A percentile compares a stretch with the other conserved stretches of the same genome.
phyloP scores from a whole-genome alignment of 2,797 vertebrate species.

The Pangasius mekongensis region DNA sequence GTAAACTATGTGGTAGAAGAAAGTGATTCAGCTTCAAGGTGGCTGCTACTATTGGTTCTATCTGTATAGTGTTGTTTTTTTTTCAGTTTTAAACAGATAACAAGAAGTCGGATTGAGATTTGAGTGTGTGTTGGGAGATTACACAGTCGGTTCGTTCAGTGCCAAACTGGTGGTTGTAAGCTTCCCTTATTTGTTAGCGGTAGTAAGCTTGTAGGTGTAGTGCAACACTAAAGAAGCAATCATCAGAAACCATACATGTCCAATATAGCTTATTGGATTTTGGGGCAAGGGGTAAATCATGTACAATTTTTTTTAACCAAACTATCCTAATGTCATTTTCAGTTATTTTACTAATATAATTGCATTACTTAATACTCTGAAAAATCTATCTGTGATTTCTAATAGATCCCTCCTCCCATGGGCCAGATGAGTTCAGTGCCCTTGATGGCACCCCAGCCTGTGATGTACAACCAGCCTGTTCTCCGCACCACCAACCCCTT shows the following conservation, averaged over 20 bases:
- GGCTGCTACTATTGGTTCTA: neutral
- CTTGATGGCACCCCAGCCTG: conserved; percentile 85
- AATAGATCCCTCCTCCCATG: conserved; percentile 85
- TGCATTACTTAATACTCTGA: neutral
- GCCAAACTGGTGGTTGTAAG: neutral
- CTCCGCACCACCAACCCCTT: conserved; percentile 88
- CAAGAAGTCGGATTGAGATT: neutral
- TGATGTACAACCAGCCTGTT: conserved; percentile 86
- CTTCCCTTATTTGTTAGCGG: too few relatives aligned
- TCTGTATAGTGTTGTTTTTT: neutral
- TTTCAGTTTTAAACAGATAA: neutral
- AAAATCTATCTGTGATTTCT: neutral
- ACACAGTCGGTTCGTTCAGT: neutral
- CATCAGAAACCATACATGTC: neutral
- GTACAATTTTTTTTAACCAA: neutral
- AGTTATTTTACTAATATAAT: neutral
- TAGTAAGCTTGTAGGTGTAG: neutral
- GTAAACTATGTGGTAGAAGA: neutral
- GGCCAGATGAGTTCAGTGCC: conserved; percentile 81
- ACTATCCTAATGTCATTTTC: neutral
- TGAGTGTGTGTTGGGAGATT: neutral
- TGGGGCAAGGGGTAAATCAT: neutral
- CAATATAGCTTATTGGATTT: neutral
- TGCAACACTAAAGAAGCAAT: neutral
- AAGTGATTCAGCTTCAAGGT: neutral